These are phyloP conservation scores for Drosophila biarmipes DNA, from an alignment of 1,140 invertebrate species.

Conservation along the genomic window DNA sequence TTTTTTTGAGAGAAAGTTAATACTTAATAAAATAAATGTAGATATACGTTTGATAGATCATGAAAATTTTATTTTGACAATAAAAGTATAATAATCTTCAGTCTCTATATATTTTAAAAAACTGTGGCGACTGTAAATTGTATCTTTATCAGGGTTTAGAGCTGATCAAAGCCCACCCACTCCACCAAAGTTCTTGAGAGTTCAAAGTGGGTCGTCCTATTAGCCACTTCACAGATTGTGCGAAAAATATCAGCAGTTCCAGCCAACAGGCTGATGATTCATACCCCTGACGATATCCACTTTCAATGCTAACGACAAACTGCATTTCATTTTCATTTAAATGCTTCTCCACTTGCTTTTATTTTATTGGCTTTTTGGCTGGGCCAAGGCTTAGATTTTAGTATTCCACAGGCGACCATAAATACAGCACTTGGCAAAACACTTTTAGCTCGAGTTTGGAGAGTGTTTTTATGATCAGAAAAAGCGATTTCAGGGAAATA, in stretches of 20 bases:
- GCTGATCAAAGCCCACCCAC: background rate
- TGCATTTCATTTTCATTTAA: conserved; percentile 54
- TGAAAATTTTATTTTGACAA: background rate
- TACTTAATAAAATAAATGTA: background rate
- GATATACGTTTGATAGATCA: background rate
- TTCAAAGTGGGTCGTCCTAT: background rate
- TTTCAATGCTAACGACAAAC: conserved; percentile 50
- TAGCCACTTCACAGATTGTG: conserved; percentile 12
- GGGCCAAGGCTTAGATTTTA: conserved; percentile 45
- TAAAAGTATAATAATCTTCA: background rate
- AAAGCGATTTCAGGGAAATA: no score
- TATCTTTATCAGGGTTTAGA: background rate
- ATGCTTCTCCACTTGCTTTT: conserved; percentile 22
- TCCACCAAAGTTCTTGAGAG: conserved; percentile 2
- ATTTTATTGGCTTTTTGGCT: conserved; percentile 39
- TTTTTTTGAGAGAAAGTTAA: no score
- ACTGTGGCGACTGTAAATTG: background rate
- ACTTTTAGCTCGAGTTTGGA: conserved; percentile 6
- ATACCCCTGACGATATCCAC: conserved; percentile 16
- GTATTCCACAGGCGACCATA: conserved; percentile 34
- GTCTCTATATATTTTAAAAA: background rate
- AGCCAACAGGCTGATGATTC: conserved; percentile 28
- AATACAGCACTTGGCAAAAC: conserved; percentile 27
- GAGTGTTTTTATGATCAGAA: conserved; percentile 11
- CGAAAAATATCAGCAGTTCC: conserved; percentile 13